Base-by-base conservation (phyloP, 2,113 vertebrate genomes). In the Melanostigma gelatinosum region DNA sequence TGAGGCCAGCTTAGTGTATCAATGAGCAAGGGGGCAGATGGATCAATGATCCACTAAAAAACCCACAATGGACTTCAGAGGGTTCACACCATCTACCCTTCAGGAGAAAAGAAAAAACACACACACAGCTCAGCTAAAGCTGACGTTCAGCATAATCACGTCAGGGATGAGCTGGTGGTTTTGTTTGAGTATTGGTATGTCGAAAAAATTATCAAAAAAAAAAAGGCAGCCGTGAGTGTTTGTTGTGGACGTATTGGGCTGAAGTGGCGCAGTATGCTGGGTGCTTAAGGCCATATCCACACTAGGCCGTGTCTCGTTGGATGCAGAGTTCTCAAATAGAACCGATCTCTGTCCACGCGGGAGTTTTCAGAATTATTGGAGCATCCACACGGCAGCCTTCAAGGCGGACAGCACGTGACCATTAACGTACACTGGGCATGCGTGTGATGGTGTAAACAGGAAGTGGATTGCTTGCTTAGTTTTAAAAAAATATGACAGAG, bases 221-320 rank as follows among this genome's bases (percentile, higher is more conserved):
- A 29, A 27, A 13, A 27, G 44, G 73, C 8, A 15, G 85, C 65
- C 13, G 10, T 62, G 74, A 76, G 63, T 52, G 83, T 77, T 77
- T 77, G 72, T 67, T 85, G 82, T 89, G 88, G 81, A 84, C 61
- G 68, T 80, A 75, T 75, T 70, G 71, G 24, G 82, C 84, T 82
- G 61, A 79, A 88, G 70, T 92, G 89, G 82, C 24, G 87, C 88
- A 77, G 84, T 73, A 68, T 83, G 85, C 82, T 22, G 62, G 80
- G 66, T 78, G 87, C 85, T 90, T 15, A 68, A 83, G 89, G 85
- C n/a, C n/a, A n/a, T n/a, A n/a, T n/a, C n/a, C n/a, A n/a, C n/a
- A n/a, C n/a, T n/a, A n/a, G n/a, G n/a, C n/a, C n/a, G n/a, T n/a
- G n/a, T n/a, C n/a, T n/a, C n/a, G n/a, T n/a, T n/a, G n/a, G n/a